These are phyloP conservation scores for Acrossocheilus fasciatus DNA, from an alignment of 2,797 vertebrate genomes.

Conservation along the genomic window DNA sequence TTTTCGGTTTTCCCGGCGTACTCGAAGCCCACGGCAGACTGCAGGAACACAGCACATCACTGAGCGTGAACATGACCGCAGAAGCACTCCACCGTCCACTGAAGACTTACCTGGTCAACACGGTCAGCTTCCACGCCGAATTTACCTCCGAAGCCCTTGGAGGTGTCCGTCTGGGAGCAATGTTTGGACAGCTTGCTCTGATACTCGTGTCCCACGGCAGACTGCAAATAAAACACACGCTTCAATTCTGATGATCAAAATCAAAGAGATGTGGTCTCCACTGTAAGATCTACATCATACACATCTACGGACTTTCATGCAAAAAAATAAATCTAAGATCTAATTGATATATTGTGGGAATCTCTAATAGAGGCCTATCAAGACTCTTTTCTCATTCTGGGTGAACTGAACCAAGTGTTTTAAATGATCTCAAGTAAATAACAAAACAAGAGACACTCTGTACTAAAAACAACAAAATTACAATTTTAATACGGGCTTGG, in stretches of 20 bases:
- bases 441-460: background rate
- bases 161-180: constrained; percentile 93
- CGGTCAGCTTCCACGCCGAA: constrained; percentile 92
- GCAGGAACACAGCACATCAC: constrained; percentile 55
- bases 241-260: background rate
- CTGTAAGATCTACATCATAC: background rate
- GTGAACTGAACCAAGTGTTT: too few relatives aligned
- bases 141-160: constrained; percentile 94
- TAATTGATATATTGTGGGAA: too few relatives aligned
- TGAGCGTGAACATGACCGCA: too few relatives aligned
- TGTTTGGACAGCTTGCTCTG: constrained; percentile 91
- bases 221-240: constrained; percentile 72
- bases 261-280: background rate
- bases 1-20: constrained; percentile 96
- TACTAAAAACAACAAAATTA: too few relatives aligned
- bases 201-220: constrained; percentile 95
- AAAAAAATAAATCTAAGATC: too few relatives aligned
- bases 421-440: too few relatives aligned
- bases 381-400: background rate
- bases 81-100: background rate
- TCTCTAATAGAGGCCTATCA: background rate
- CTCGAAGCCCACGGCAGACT: constrained; percentile 97
- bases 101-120: constrained; percentile 87
- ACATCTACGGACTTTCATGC: background rate
- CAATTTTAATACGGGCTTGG: background rate